A percentile compares a stretch with the other conserved stretches of the same genome.
These are phyloP conservation scores for Drosophila peninsularis DNA, from an alignment of 2,888 invertebrate genomes.

Conservation along the genomic window DNA sequence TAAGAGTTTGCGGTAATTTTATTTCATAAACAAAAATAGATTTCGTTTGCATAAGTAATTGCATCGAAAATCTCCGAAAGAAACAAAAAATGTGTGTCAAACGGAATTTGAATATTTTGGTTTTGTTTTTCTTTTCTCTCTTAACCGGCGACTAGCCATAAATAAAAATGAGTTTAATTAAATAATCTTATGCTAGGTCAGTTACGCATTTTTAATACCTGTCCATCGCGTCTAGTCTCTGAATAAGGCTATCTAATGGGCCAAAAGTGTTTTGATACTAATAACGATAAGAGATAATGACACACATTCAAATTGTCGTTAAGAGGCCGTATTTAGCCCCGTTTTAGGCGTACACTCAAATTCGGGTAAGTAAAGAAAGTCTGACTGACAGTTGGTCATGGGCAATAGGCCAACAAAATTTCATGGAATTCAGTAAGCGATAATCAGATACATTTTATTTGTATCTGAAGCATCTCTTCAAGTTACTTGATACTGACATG, in stretches of 20 bases:
- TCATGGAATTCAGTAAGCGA: too few species aligned
- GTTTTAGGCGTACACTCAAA: too few species aligned
- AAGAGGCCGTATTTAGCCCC: neutral
- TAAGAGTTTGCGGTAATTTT: slow-evolving; percentile 16
- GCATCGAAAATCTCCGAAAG: slow-evolving; percentile 6
- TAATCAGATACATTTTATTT: neutral
- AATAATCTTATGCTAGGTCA: slow-evolving; percentile 59
- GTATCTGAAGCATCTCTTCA: too few species aligned
- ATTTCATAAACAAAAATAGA: slow-evolving; percentile 10
- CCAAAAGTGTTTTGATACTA: neutral
- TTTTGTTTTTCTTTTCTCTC: neutral
- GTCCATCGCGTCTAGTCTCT: slow-evolving; percentile 1
- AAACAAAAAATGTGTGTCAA: slow-evolving; percentile 48
- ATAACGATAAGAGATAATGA: neutral
- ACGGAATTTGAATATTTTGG: slow-evolving; percentile 57
- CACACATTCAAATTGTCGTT: neutral
- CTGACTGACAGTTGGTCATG: neutral
- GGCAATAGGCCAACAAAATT: neutral
- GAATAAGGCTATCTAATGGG: neutral
- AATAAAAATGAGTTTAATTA: slow-evolving; percentile 24
- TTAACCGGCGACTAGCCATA: slow-evolving; percentile 1
- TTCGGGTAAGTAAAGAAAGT: neutral
- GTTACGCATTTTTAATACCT: slow-evolving; percentile 35
- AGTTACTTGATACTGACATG: too few species aligned
- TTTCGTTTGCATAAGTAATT: slow-evolving; percentile 53